Conservation (phyloP, 2,797 vertebrate genomes). For the Malacoraja senta region DNA sequence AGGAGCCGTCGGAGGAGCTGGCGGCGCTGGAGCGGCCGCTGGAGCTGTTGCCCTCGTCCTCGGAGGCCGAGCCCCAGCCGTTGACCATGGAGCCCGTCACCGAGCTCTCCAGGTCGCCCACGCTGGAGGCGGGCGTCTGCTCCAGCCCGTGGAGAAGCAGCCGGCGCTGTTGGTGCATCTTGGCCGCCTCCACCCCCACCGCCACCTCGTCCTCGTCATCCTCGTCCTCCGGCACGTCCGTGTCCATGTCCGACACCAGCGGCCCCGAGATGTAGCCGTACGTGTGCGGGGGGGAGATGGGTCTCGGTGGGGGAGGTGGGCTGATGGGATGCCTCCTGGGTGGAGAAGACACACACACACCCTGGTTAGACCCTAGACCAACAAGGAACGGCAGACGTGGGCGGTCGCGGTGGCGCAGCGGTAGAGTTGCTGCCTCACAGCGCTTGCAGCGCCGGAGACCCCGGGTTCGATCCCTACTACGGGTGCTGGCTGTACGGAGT, state of each 20-base stretch:
- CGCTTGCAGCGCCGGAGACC: too few relatives aligned
- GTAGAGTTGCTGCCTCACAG: too few relatives aligned
- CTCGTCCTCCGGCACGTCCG: slow-evolving; percentile 84
- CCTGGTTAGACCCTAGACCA: too few relatives aligned
- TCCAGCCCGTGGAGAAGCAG: slow-evolving; percentile 83
- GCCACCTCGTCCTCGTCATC: slow-evolving; percentile 39
- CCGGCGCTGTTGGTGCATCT: slow-evolving; percentile 75
- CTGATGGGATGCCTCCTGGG: slow-evolving; percentile 78
- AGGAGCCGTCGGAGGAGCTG: slow-evolving; percentile 93
- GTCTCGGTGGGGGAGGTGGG: slow-evolving; percentile 78
- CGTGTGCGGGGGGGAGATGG: slow-evolving; percentile 86
- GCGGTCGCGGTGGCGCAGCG: too few relatives aligned
- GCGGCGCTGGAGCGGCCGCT: slow-evolving; percentile 87
- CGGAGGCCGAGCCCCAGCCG: slow-evolving; percentile 95
- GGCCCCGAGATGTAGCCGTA: slow-evolving; percentile 92
- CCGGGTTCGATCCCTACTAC: too few relatives aligned
- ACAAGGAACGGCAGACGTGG: too few relatives aligned
- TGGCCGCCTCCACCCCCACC: slow-evolving; percentile 56
- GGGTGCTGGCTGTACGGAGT: too few relatives aligned
- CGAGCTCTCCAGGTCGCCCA: slow-evolving; percentile 93
- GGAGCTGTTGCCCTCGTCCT: slow-evolving; percentile 95
- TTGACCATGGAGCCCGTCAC: slow-evolving; percentile 99
- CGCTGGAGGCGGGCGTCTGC: slow-evolving; percentile 92
- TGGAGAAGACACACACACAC: neutral
- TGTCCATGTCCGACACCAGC: slow-evolving; percentile 80